Conservation (phyloP, 2,888 invertebrate genomes). For the Chydorus sphaericus region DNA sequence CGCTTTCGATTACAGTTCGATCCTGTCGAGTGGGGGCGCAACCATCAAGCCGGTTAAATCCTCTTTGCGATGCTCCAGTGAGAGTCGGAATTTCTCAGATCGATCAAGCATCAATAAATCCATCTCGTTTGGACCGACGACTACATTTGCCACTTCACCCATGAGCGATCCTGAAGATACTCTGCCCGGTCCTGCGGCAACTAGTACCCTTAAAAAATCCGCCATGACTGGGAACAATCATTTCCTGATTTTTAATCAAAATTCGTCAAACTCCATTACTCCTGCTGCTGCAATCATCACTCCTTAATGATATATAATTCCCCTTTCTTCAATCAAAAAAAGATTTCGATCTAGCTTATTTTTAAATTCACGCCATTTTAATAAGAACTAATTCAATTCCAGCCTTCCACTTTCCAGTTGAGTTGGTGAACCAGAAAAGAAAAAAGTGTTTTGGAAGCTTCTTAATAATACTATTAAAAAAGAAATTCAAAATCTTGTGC, state of each 20-base stretch:
- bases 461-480: no score
- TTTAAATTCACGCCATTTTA: background rate
- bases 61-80: conserved; percentile 8
- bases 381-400: background rate
- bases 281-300: no score
- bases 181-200: background rate
- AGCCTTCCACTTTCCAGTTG: background rate
- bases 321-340: no score
- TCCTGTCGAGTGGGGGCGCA: background rate
- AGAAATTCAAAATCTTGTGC: no score
- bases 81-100: conserved; percentile 1
- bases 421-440: background rate
- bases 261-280: background rate
- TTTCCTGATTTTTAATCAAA: conserved; percentile 1
- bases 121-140: conserved; percentile 12
- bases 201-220: conserved; percentile 5
- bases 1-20: conserved; percentile 12
- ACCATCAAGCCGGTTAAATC: conserved; percentile 6
- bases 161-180: background rate
- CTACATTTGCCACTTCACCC: conserved; percentile 1
- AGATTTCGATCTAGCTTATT: background rate
- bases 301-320: no score
- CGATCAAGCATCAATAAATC: conserved; percentile 10
- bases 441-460: background rate
- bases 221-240: no score